These are phyloP conservation scores for Cygnus olor DNA, from an alignment of 2,797 vertebrate species.

Conservation along the genomic window DNA sequence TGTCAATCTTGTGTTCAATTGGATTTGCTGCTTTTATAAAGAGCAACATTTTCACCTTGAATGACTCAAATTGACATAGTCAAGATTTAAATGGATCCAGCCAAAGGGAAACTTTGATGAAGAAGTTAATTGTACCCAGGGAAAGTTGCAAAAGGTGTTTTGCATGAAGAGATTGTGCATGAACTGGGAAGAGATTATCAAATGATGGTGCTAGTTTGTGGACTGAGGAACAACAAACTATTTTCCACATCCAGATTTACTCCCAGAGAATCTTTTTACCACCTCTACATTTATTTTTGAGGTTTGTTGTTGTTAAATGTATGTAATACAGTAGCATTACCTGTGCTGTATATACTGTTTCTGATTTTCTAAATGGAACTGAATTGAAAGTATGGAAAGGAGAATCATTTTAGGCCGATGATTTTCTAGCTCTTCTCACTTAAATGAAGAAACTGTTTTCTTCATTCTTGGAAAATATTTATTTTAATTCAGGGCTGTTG, in stretches of 20 bases:
- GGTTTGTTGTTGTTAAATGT: background rate
- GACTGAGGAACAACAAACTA: background rate
- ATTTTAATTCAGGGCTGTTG: background rate
- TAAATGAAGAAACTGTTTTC: constrained; percentile 7
- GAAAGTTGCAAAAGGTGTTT: background rate
- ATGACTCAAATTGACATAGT: background rate
- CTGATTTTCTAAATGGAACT: background rate
- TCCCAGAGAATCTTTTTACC: background rate
- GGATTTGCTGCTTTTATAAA: background rate
- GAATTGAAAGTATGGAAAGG: background rate
- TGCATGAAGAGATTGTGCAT: background rate
- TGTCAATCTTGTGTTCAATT: background rate
- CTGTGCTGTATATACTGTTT: rapidly evolving
- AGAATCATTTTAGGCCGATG: background rate
- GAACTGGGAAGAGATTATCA: background rate
- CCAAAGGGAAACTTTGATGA: background rate
- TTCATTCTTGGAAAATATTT: background rate
- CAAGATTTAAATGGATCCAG: background rate
- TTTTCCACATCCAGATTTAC: background rate
- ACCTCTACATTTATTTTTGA: background rate
- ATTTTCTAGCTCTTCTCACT: background rate
- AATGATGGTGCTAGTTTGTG: background rate
- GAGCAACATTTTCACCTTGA: background rate
- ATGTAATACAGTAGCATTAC: background rate
- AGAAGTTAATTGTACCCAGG: background rate